Evolutionary conservation across 2,797 vertebrate genomes (phyloP), one percentile per base, ranked within the genome.

Genomic region (Australoheros facetus): DNA sequence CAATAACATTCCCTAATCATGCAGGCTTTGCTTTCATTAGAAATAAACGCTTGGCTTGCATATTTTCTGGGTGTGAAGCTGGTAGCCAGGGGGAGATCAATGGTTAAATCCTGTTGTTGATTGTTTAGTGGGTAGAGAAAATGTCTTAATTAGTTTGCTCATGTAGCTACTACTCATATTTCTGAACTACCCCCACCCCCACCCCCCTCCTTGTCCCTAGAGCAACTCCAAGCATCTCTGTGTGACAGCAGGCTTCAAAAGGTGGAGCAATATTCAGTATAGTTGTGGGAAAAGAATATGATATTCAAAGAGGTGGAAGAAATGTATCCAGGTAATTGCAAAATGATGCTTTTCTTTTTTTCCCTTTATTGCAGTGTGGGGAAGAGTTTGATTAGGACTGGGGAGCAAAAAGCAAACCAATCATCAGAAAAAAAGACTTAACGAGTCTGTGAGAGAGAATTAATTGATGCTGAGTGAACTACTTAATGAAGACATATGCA

Each of bases 311-410:
- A 91, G 83, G 90, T 88, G 91, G 83, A 95, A 93, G 90, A 91
- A 93, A 93, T 93, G 87, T 85, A 91, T 89, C 88, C 90, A 86
- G 70, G 82, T 84, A 93, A 91, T 93, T 93, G 92, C 89, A 90
- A 87, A 90, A 87, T 85, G 90, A 90, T 85, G 85, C 87, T 91
- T 30, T 30, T 4, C 28, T 30, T 81, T 84, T 83, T 76, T 58
- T 74, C 56, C 54, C 48, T 84, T 89, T 89, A 93, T 92, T 93
- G 81, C 83, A 84, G 80, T 71, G 76, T 82, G 79, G 89, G 87
- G 90, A 91, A 89, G 83, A 86, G 85, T 92, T 92, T 93, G 90
- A 94, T 94, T 91, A 92, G 92, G 81, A 91, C 89, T 88, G 87
- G 90, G 89, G 92, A 91, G 89, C 80, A 90, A 91, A 91, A 83